These are phyloP conservation scores for Tapirus terrestris DNA, from an alignment of 2,113 vertebrate genomes.

Conservation along the genomic window DNA sequence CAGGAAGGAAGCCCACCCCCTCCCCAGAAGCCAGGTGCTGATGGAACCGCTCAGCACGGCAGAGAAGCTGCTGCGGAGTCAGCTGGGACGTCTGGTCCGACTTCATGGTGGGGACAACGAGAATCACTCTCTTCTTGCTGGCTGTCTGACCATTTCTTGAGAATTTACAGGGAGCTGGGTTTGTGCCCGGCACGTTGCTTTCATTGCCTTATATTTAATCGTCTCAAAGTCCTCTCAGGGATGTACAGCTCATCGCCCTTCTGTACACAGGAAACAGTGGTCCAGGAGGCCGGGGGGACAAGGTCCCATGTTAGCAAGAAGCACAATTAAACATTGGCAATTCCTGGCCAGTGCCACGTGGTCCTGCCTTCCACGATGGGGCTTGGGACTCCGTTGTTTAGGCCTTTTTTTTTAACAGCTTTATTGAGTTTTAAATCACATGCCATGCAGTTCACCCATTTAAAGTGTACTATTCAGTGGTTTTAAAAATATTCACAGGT, in stretches of 20 bases:
- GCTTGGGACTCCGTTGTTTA: background rate
- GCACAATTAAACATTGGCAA: background rate
- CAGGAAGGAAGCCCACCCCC: background rate
- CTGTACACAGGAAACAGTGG: fast-evolving
- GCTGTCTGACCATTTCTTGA: background rate
- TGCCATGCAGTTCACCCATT: fast-evolving
- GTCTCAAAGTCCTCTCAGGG: background rate
- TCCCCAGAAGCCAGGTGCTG: background rate
- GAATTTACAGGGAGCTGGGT: too few species aligned
- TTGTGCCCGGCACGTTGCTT: fast-evolving
- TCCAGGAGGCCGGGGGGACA: background rate
- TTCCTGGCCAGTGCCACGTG: too few species aligned
- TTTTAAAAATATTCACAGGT: background rate
- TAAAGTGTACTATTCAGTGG: background rate
- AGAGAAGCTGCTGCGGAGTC: background rate
- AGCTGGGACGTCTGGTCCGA: fast-evolving
- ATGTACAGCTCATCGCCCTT: fast-evolving
- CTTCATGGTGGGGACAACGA: fast-evolving
- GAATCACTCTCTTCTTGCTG: background rate
- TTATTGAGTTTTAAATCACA: background rate
- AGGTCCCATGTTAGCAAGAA: fast-evolving
- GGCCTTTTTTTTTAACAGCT: background rate
- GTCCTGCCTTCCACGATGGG: background rate
- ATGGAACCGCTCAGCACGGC: background rate
- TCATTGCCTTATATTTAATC: fast-evolving